These are phyloP conservation scores for Drosophila paracracens DNA, from an alignment of 2,888 invertebrate species.

Conservation along the genomic window DNA sequence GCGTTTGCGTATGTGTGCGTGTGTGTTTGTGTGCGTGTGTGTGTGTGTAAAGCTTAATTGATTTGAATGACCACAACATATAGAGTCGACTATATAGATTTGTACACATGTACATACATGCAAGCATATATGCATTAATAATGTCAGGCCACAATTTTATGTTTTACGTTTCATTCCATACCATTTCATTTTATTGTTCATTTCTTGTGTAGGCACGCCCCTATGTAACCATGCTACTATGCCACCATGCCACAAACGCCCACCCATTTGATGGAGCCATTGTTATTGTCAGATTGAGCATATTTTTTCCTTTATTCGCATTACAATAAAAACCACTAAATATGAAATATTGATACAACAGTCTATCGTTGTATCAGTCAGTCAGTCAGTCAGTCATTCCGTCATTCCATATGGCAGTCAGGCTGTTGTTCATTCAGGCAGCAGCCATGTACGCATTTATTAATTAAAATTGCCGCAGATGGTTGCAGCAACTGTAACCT, in stretches of 20 bases:
- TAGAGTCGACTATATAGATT: conserved; percentile 5
- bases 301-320: conserved; percentile 37
- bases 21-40: conserved; percentile 15
- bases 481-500: conserved; percentile 32
- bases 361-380: background rate
- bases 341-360: conserved; percentile 70
- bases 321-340: conserved; percentile 60
- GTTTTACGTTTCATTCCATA: conserved; percentile 72
- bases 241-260: background rate
- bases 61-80: conserved; percentile 59
- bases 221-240: background rate
- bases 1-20: conserved; percentile 21
- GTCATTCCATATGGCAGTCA: conserved; percentile 3
- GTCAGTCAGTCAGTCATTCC: background rate
- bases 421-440: conserved; percentile 5
- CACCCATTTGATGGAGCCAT: conserved; percentile 23
- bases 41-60: conserved; percentile 60
- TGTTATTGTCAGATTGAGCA: conserved; percentile 45
- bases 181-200: conserved; percentile 70
- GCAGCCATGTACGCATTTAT: conserved; percentile 50
- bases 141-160: conserved; percentile 68
- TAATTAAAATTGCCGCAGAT: conserved; percentile 65
- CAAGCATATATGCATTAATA: conserved; percentile 52
- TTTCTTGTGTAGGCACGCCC: conserved; percentile 14
- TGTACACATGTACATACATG: background rate